Evolutionary conservation across 2,888 invertebrate genomes (phyloP).

Genomic region (Drosophila subsilvestris): DNA sequence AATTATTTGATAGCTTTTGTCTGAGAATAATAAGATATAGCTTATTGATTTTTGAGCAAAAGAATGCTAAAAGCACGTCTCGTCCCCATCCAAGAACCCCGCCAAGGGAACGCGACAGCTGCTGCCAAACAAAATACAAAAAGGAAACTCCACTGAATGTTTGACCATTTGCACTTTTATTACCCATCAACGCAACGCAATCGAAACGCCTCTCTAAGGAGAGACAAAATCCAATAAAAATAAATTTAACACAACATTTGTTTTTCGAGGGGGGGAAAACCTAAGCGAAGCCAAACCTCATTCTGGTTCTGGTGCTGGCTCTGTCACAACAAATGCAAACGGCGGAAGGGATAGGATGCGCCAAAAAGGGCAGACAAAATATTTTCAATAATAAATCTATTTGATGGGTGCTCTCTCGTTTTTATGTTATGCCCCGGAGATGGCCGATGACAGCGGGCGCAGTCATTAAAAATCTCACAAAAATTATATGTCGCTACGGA

Average conservation of each 20-base stretch:
- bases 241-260: slow-evolving; percentile 76
- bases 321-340: slow-evolving; percentile 74
- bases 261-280: slow-evolving; percentile 22
- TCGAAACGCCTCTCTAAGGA: slow-evolving; percentile 53
- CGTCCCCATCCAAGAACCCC: background rate
- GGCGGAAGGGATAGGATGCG: background rate
- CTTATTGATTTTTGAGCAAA: background rate
- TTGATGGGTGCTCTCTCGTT: slow-evolving; percentile 68
- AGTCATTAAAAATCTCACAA: slow-evolving; percentile 80
- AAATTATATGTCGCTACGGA: slow-evolving; percentile 62
- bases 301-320: slow-evolving; percentile 39
- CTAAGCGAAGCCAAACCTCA: slow-evolving; percentile 19
- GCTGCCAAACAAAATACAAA: background rate
- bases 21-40: background rate
- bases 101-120: background rate
- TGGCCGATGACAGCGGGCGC: slow-evolving; percentile 66
- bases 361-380: slow-evolving; percentile 63
- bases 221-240: slow-evolving; percentile 69
- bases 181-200: slow-evolving; percentile 58
- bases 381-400: slow-evolving; percentile 81
- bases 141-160: slow-evolving; percentile 19
- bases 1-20: background rate
- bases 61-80: background rate
- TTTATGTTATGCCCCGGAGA: slow-evolving; percentile 40
- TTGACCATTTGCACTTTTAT: slow-evolving; percentile 70